Conservation (phyloP, 2,797 vertebrate genomes). For the Scleropages formosus region DNA sequence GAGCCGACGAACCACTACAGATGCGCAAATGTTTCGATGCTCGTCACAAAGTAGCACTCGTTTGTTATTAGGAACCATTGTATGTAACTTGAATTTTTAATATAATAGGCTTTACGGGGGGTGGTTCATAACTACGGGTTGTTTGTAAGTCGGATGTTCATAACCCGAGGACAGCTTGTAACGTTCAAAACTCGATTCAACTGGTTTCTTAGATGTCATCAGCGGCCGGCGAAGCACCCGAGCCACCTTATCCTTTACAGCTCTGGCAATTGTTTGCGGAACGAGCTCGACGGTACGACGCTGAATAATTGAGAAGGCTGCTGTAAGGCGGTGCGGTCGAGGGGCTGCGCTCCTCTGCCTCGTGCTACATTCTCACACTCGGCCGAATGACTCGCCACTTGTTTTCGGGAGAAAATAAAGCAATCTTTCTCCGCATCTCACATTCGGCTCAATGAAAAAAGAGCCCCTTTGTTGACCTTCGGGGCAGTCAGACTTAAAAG, state of each 20-base stretch:
- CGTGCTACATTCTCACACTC: slow-evolving; percentile 29
- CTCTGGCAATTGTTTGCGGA: background rate
- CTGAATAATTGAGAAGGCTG: slow-evolving; percentile 25
- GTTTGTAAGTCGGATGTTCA: no score
- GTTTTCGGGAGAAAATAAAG: slow-evolving; percentile 48
- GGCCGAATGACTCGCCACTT: slow-evolving; percentile 53
- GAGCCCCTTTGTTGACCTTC: slow-evolving; percentile 55
- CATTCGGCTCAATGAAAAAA: slow-evolving; percentile 50
- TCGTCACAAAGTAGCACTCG: no score
- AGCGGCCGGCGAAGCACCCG: background rate
- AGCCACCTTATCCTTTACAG: background rate
- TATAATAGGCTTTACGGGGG: no score
- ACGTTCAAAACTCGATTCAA: no score
- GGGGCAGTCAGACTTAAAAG: slow-evolving; percentile 47
- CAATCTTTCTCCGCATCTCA: slow-evolving; percentile 67
- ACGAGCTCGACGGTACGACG: slow-evolving; percentile 3
- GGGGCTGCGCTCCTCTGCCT: background rate
- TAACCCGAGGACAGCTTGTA: no score
- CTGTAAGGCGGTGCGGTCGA: slow-evolving; percentile 21
- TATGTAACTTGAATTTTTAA: no score
- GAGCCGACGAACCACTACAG: no score
- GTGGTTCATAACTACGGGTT: no score
- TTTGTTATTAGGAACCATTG: no score
- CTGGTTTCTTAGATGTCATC: background rate
- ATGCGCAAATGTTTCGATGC: no score